Conservation (phyloP, 2,888 invertebrate genomes). For the Lasioglossum morio region DNA sequence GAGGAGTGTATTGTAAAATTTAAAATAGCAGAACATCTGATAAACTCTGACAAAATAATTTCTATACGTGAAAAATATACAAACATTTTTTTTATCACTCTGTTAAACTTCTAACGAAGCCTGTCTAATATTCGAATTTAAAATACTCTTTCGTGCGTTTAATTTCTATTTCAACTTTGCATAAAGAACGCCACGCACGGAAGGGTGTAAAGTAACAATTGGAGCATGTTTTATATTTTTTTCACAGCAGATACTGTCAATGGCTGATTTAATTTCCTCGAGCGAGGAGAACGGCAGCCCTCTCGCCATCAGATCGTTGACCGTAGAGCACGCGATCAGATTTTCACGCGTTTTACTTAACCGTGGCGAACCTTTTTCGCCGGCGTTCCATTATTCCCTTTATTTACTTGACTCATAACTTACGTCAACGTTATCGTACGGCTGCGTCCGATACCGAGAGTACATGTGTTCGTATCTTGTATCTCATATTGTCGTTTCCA, state of each 20-base stretch:
- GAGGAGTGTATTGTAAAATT: neutral
- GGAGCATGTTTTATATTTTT: neutral
- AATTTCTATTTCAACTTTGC: neutral
- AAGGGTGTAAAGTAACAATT: neutral
- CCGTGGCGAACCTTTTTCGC: conserved; percentile 28
- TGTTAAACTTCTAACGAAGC: neutral
- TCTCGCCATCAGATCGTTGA: conserved; percentile 18
- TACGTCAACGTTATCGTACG: conserved; percentile 59
- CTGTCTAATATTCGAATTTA: neutral
- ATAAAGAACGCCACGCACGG: neutral
- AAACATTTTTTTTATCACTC: neutral
- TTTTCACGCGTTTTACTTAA: conserved; percentile 3
- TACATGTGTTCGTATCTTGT: conserved; percentile 54
- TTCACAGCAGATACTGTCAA: neutral
- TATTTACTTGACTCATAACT: conserved; percentile 61
- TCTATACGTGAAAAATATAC: neutral
- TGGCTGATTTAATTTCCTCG: conserved; percentile 42
- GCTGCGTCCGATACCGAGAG: conserved; percentile 39
- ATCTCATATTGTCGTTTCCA: conserved; percentile 55
- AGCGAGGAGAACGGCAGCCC: conserved; percentile 25
- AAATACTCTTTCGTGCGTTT: neutral
- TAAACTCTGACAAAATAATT: neutral
- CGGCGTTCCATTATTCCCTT: conserved; percentile 48
- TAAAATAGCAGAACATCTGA: neutral
- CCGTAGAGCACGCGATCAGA: conserved; percentile 36